A percentile compares a stretch with the other conserved stretches of the same genome.
These are phyloP conservation scores for Megathymus violae DNA, from an alignment of 1,140 invertebrate genomes.

Conservation along the genomic window DNA sequence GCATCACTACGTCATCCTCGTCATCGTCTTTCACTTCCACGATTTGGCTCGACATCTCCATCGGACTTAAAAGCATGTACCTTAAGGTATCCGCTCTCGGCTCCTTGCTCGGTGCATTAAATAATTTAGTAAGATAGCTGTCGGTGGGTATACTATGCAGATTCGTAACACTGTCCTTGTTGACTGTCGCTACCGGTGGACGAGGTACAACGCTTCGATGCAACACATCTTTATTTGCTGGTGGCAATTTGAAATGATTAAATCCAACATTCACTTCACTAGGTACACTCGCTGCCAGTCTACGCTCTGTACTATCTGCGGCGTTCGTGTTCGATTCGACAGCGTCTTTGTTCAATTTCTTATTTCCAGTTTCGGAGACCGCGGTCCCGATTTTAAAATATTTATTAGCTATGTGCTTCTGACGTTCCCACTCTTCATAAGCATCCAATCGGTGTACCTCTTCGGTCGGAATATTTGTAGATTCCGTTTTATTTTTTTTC, in stretches of 20 bases:
- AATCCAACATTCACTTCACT: background rate
- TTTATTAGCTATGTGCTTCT: background rate
- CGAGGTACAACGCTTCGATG: too few relatives aligned
- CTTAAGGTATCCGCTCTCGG: background rate
- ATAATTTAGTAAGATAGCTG: background rate
- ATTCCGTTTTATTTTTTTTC: background rate
- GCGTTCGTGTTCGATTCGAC: background rate
- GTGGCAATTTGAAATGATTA: background rate
- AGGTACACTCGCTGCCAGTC: too few relatives aligned
- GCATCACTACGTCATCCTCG: background rate
- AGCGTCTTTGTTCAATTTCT: background rate
- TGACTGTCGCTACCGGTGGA: background rate
- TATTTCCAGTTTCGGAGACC: background rate
- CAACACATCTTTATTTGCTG: too few relatives aligned
- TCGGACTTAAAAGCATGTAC: background rate
- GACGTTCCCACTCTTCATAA: background rate
- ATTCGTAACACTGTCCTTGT: background rate
- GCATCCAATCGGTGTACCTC: background rate
- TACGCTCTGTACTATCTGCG: background rate
- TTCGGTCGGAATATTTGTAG: background rate
- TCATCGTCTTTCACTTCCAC: background rate
- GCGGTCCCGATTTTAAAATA: background rate
- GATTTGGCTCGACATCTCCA: background rate
- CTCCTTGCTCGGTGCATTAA: background rate
- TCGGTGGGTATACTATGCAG: background rate